Base-by-base conservation (phyloP, 2,797 vertebrate species). In the Notolabrus celidotus region DNA sequence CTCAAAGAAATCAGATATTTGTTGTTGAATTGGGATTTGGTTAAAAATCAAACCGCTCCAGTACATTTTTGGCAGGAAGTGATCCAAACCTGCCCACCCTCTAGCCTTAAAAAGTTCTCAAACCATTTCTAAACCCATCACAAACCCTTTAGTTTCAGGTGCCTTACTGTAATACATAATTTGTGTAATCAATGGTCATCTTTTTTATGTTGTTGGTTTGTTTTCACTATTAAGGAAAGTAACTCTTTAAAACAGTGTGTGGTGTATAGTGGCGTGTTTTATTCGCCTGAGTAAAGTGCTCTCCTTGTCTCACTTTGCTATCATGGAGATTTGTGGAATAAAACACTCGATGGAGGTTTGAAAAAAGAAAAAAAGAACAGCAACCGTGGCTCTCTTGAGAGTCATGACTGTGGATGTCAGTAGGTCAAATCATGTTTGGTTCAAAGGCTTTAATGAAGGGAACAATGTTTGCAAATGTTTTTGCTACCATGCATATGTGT, bases 371-470 rank as follows among this genome's bases (percentile, higher is more conserved):
- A 12, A 2, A 64, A 51, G 10, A 55, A 2, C 16, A 15, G 56
- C 83, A 76, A 62, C 45, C 38, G 31, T 62, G 72, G 65, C 67
- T 70, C 79, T 67, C 71, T 60, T 54, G 45, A 62, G 62, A 70
- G 76, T 86, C 82, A 70, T 67, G 84, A 85, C 65, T 82, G 79
- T 77, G 83, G 68, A 86, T 71, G 51, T 63, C 75, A 55, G 61
- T 74, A 20, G 93, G 88, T 95, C 92, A 89, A 92, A 93, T 93
- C 78, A 74, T 92, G 70, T 94, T 88, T 94, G 92, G 88, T 94
- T 94, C 92, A 87, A 92, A 95, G 92, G 93, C 95, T 94, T 95
- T 88, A 90, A 91, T 94, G 94, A 97, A 96, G 96, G 95, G 96
- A 96, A 95, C 95, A 95, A 93, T 95, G 88, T 87, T 88, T 87